phyloP scores from a whole-genome alignment of 1,140 invertebrate genomes.

The Drosophila novamexicana region DNA sequence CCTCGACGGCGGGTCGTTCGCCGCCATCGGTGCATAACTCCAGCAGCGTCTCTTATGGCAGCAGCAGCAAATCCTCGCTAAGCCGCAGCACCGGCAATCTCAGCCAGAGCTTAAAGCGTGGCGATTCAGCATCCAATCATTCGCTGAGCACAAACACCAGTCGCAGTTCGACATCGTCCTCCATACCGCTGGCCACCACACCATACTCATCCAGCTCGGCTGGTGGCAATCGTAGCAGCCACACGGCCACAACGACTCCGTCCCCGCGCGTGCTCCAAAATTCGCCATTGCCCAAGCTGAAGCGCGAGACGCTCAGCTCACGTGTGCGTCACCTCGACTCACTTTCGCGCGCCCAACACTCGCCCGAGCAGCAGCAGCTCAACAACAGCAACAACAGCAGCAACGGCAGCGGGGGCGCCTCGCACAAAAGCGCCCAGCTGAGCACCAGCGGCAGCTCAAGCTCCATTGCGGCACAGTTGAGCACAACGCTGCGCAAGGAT shows the following conservation, averaged over 20 bases:
- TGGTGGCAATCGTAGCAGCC: constrained; percentile 61
- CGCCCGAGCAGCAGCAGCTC: constrained; percentile 51
- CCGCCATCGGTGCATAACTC: constrained; percentile 77
- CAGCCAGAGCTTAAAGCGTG: constrained; percentile 83
- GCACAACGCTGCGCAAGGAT: constrained; percentile 75
- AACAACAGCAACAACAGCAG: constrained; percentile 36
- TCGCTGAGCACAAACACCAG: constrained; percentile 78
- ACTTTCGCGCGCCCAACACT: constrained; percentile 79
- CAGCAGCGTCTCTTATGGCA: constrained; percentile 84
- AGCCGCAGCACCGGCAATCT: constrained; percentile 84
- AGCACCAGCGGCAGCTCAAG: constrained; percentile 49
- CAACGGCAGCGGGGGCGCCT: constrained; percentile 34
- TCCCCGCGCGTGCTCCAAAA: constrained; percentile 82
- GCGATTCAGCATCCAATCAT: constrained; percentile 84
- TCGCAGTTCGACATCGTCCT: constrained; percentile 79
- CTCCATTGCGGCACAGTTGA: constrained; percentile 75
- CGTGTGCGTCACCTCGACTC: constrained; percentile 86
- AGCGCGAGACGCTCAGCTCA: constrained; percentile 87
- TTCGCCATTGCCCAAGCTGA: constrained; percentile 85
- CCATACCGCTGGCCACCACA: constrained; percentile 80
- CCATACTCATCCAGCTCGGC: constrained; percentile 68
- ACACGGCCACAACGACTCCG: constrained; percentile 80
- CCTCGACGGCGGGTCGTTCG: constrained; percentile 64
- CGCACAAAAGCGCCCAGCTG: constrained; percentile 16
- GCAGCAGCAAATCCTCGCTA: constrained; percentile 75